Evolutionary conservation across 1,140 invertebrate genomes (phyloP).

Genomic region (Marisa cornuarietis): DNA sequence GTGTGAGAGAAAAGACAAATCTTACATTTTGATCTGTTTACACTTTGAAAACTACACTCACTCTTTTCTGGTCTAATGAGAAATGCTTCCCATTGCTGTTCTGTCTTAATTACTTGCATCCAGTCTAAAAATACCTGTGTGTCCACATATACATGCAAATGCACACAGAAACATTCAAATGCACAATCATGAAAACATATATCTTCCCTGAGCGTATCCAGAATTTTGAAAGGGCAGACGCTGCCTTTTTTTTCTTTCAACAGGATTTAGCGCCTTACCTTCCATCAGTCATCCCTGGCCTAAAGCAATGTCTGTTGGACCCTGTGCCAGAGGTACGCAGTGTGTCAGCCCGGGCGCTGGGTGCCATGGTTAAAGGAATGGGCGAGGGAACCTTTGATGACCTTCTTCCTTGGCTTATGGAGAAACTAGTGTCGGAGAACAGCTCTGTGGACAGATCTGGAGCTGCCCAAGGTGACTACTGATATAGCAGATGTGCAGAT

Average conservation of each 20-base stretch:
- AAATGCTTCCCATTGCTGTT: no score
- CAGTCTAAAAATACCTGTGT: not conserved
- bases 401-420: conserved; percentile 94
- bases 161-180: conserved; percentile 1
- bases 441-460: conserved; percentile 96
- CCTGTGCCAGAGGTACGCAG: conserved; percentile 96
- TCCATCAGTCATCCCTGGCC: conserved; percentile 93
- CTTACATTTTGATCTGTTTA: no score
- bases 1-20: no score
- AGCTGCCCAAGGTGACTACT: conserved; percentile 89
- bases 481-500: no score
- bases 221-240: not conserved
- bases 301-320: conserved; percentile 96
- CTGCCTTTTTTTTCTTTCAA: not conserved
- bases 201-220: not conserved
- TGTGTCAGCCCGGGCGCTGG: conserved; percentile 92
- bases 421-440: conserved; percentile 94
- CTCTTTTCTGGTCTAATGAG: no score
- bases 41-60: no score
- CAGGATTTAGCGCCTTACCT: conserved; percentile 94
- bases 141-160: not conserved
- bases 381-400: conserved; percentile 92
- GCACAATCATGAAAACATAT: not conserved
- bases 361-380: conserved; percentile 97
- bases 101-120: no score